Conservation (phyloP, 2,797 vertebrate genomes). For the Brachyrhaphis roseni region DNA sequence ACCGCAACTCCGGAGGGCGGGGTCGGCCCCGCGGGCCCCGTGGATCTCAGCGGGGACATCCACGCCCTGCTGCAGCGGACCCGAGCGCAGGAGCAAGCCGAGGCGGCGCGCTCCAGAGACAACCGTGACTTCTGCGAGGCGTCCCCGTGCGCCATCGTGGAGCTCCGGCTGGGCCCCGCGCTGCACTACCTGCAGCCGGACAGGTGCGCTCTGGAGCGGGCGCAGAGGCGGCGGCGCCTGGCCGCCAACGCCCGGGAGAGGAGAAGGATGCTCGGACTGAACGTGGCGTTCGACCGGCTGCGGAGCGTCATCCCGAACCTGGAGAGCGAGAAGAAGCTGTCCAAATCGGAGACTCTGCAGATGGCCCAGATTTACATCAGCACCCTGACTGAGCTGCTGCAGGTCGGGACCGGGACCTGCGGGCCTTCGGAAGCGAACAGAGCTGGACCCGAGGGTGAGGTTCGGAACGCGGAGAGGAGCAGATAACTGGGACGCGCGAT, state of each 20-base stretch:
- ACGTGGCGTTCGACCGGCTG: conserved; percentile 85
- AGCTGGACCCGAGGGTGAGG: background rate
- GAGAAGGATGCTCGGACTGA: conserved; percentile 83
- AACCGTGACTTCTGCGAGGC: conserved; percentile 34
- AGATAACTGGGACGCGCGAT: conserved; percentile 43
- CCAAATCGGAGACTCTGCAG: conserved; percentile 85
- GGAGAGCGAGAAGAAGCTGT: conserved; percentile 81
- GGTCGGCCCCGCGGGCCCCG: conserved; percentile 1
- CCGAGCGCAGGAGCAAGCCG: conserved; percentile 40
- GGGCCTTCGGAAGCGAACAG: background rate
- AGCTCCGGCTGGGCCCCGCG: conserved; percentile 63
- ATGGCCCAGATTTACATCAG: conserved; percentile 86
- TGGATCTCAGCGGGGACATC: conserved; percentile 35
- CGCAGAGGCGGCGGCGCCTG: conserved; percentile 73
- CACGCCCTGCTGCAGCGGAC: conserved; percentile 59
- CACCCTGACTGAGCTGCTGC: conserved; percentile 80
- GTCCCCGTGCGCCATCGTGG: conserved; percentile 63
- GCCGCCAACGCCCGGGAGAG: conserved; percentile 86
- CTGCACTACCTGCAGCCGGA: conserved; percentile 69
- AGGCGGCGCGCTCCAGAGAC: conserved; percentile 30
- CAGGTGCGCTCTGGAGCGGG: conserved; percentile 60
- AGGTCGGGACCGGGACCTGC: conserved; percentile 38
- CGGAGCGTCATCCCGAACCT: conserved; percentile 84
- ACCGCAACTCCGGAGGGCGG: conserved; percentile 31
- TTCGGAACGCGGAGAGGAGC: conserved; percentile 18